These are phyloP conservation scores for Dyspetes luteomarginatus DNA, from an alignment of 2,888 invertebrate species.

Conservation along the genomic window DNA sequence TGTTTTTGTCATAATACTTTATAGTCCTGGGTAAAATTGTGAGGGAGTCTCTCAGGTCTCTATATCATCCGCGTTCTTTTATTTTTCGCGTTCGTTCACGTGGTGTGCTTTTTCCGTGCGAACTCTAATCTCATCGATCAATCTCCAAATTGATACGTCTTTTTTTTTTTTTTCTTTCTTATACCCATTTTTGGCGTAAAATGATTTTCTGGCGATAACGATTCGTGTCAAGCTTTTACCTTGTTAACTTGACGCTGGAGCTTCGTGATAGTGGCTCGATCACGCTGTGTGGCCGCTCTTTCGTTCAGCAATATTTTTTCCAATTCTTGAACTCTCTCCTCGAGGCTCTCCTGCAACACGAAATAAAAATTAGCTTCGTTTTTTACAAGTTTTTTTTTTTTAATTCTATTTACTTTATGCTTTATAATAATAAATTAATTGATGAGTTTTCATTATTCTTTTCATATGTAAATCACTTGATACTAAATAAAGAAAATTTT, in stretches of 20 bases:
- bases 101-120: not conserved
- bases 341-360: conserved; percentile 77
- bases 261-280: conserved; percentile 80
- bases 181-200: too few species aligned
- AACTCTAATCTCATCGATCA: not conserved
- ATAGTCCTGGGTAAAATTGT: conserved; percentile 73
- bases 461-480: too few species aligned
- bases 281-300: conserved; percentile 78
- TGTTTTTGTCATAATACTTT: conserved; percentile 80
- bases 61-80: conserved; percentile 7
- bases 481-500: too few species aligned
- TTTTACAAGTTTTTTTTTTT: not conserved
- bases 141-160: not conserved
- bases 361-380: conserved; percentile 10
- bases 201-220: not conserved
- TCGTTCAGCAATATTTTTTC: conserved; percentile 78
- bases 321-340: conserved; percentile 78
- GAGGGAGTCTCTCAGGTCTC: conserved; percentile 54
- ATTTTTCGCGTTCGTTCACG: not conserved
- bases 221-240: conserved; percentile 67
- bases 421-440: too few species aligned
- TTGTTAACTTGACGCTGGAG: conserved; percentile 80
- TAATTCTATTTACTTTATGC: too few species aligned
- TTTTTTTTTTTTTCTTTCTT: not conserved
- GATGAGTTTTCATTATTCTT: too few species aligned